Evolutionary conservation across 2,888 invertebrate species (phyloP), one percentile per base, ranked within the genome.

Genomic region (Microdon myrmicae): DNA sequence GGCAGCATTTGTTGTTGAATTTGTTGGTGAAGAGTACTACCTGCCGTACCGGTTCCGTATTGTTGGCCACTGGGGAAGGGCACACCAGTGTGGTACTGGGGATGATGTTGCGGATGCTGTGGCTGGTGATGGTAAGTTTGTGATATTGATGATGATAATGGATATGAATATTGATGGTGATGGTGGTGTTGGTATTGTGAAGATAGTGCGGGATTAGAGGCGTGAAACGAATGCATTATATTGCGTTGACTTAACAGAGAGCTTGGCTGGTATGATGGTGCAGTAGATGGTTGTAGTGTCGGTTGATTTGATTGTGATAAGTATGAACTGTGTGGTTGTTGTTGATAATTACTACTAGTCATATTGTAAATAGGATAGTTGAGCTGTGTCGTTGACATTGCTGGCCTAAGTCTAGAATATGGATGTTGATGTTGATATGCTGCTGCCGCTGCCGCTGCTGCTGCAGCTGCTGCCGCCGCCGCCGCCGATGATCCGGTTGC

Each of bases 181-280:
- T 56, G 56, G 25, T 56, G 44, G 22, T 61, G 74, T 67, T 77
- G 76, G 55, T 76, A 72, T 69, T 78, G 77, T 44, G 66, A 59
- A 69, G 77, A 76, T 12, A 78, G 75, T 71, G 79, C 76, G 68
- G 79, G 79, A 71, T 78, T 78, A 10, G 79, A 79, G 70, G 78
- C 77, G 68, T 79, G 79, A 72, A 79, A 68, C 58, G 78, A 71
- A 55, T 78, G 73, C 76, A 78, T 75, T 67, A 76, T 69, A 59
- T 77, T 75, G 53, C 77, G 78, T 59, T 78, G 77, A 32, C 68
- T 69, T 32, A 72, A 64, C 29, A 73, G 29, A n/a, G 58, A 44
- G 51, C 51, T 32, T 25, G 37, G 12, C 34, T 37, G 58, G 75
- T 75, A 68, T 71, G 59, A 48, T 48, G 72, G 67, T 72, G 74